Base-by-base conservation (phyloP, 2,113 vertebrate species). In the Etheostoma cragini region DNA sequence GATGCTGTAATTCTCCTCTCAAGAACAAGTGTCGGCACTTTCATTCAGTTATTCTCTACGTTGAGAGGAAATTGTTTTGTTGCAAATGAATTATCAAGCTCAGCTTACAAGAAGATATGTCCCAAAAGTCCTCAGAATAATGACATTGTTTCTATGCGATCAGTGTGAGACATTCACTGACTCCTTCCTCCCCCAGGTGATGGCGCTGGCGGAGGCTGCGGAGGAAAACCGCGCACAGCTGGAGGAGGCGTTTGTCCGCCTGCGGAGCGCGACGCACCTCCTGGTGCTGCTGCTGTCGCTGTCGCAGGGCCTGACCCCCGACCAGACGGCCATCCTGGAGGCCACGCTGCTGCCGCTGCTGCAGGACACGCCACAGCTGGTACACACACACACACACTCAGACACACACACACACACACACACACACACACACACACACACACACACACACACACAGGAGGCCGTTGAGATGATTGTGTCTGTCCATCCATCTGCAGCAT, bases 351-450 rank as follows among this genome's bases (percentile, higher is more conserved):
- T 99, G 82, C 97, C 97, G 0, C 93, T 98, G 77, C 95, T 96
- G 78, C 95, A 97, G 80, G 97, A 98, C 86, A 96, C 95, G 0
- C 96, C 96, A 1, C 96, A 98, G 60, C 87, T 99, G 97, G 97
- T 99, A 88, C 61, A 74, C 83, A 73, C 78, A 70, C 78, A 81
- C 67, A 74, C 72, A 70, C 77, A 67, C 87, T 24, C 74, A 75
- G 66, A 74, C 49, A 76, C 62, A 53, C 82, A 77, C 57, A 46
- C 63, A 49, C 45, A 69, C 80, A 54, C 56, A 65, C 70, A 5
- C 50, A 63, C 54, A 76, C 72, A 75, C 78, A 81, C 66, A 13
- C 19, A 46, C 38, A 46, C 35, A n/a, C 35, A 62, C 60, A 24
- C n/a, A 63, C 83, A 65, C 73, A 81, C 63, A 3, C 26, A 2